Base-by-base conservation (phyloP, 2,113 vertebrate genomes). In the Thalassarche chlororhynchos region DNA sequence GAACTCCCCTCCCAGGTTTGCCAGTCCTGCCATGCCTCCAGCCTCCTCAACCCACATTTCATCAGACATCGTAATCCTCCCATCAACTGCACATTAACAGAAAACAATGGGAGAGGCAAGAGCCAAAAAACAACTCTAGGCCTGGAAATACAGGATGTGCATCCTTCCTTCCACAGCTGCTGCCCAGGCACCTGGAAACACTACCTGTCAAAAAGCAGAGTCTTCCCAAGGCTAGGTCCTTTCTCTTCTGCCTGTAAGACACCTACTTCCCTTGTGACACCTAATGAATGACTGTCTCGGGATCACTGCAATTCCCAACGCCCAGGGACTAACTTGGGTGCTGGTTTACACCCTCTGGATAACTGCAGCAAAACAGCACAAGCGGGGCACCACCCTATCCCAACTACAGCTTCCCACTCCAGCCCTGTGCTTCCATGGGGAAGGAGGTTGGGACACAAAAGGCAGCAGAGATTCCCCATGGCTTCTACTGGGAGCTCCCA, bases 141-240 rank as follows among this genome's bases (percentile, higher is more conserved):
- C 66, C 75, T 90, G 75, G 65, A 97, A 94, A 91, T 72, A 94
- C 1, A 2, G 54, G 84, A 93, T 54, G 54, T 21, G 34, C 54
- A 90, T 88, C 75, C 87, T 84, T 93, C 68, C 68, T 80, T 46
- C 36, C 40, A 74, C 34, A 84, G 74, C 40, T 89, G 57, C 69
- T 90, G 31, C 64, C 47, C 49, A 16, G 14, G 44, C 77, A 89
- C 29, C 66, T 77, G 44, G 76, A 83, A 95, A 77, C 28, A 76
- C 29, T 54, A 65, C 38, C 42, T 60, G 52, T 55, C 24, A 82
- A 78, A 92, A 88, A 70, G 51, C 34, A 62, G 62, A 61, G 62
- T 15, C 9, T 82, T 96, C 89, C 77, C 80, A 96, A 92, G 89
- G 89, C 87, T 91, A 91, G 69, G 69, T 85, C 66, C 84, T 89